Base-by-base conservation (phyloP, 1,140 invertebrate genomes). In the Pseudomyrmex gracilis region DNA sequence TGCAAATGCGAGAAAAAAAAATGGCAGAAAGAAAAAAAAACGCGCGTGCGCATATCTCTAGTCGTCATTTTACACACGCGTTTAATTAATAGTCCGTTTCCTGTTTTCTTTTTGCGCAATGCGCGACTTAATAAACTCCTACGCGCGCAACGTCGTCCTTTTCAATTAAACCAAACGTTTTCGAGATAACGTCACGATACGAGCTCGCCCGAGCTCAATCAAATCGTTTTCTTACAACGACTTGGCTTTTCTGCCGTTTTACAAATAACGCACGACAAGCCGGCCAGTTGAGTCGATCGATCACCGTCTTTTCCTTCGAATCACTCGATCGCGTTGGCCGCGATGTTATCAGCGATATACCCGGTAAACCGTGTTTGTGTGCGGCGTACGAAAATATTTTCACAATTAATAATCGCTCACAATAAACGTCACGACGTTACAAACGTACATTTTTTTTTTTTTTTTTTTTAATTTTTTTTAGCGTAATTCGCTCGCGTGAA, bases 151-250 rank as follows among this genome's bases (percentile, higher is more conserved):
- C 53, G 43, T 70, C 66, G 17, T 71, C 15, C 34, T 70, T 70
- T 80, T 80, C 76, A 80, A 60, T 80, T 70, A 80, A 80, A 53
- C 20, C 66, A 17, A 58, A 70, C 51, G 49, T 2, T 80, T 80
- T 47, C 15, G 76, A 70, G 43, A 60, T 49, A 34, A 53, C 24
- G 20, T 34, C 34, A 5, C n/a, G 49, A 68, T 68, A 67, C 43
- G 53, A n/a, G n/a, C n/a, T 58, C 66, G 20, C 15, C 20, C 12
- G 67, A 70, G 55, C 17, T 47, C 57, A 34, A 71, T 58, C 66
- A 70, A 70, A 71, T 58, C 66, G 76, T 58, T 77, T 63, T 47
- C 22, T 34, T 1, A 47, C 61, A 45, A 24, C 53, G 58, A 34
- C 60, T 20, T 51, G 20, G 34, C 34, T 71, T 80, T 70, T n/a